phyloP scores from a whole-genome alignment of 2,797 vertebrate genomes.

The Gallirallus australis region DNA sequence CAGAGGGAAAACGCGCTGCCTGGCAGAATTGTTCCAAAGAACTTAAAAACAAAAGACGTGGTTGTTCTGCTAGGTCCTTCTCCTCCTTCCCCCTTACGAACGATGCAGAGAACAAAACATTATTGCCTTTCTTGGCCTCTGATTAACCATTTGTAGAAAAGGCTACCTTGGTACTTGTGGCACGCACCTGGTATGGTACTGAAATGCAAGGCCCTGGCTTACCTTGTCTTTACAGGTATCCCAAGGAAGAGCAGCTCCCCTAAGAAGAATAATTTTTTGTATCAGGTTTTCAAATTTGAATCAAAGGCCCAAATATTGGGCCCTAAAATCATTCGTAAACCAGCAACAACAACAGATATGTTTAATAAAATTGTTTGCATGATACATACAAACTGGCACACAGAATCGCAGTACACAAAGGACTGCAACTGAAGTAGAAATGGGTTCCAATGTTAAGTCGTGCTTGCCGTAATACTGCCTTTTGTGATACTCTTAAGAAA shows the following conservation, averaged over 20 bases:
- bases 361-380: not conserved
- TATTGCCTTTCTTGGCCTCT: not conserved
- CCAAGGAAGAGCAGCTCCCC: not conserved
- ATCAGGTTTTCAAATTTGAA: not conserved
- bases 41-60: slow-evolving; percentile 66
- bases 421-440: not conserved
- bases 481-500: slow-evolving; percentile 15
- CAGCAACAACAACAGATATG: not conserved
- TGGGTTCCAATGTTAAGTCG: not conserved
- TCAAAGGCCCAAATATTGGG: not conserved
- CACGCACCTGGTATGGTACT: not conserved
- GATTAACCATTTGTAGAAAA: slow-evolving; percentile 44
- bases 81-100: slow-evolving; percentile 36
- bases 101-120: slow-evolving; percentile 48
- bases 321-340: not conserved
- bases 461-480: not conserved
- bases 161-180: not conserved
- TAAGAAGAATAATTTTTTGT: not conserved
- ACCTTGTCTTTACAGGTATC: not conserved
- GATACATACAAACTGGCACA: not conserved
- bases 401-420: not conserved
- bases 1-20: slow-evolving; percentile 47
- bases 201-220: not conserved
- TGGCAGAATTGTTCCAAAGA: slow-evolving; percentile 69
- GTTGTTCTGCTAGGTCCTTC: slow-evolving; percentile 61